phyloP scores from a whole-genome alignment of 1,140 invertebrate genomes.

The Scylla paramamosain region DNA sequence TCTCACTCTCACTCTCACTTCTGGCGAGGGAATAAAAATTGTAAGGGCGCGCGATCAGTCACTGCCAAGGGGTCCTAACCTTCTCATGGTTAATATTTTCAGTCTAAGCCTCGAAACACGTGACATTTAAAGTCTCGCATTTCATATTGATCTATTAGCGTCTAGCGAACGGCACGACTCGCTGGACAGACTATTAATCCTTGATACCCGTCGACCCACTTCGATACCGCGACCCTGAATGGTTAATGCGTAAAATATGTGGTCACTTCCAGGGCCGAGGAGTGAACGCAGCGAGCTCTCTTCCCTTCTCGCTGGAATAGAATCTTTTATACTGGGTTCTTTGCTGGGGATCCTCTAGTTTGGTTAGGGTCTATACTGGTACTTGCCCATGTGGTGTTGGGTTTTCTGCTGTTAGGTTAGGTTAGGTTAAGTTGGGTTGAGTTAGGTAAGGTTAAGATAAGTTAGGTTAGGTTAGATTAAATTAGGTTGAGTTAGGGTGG shows the following conservation, averaged over 20 bases:
- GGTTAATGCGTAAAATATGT: constrained; percentile 32
- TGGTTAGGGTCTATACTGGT: no score
- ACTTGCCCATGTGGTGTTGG: no score
- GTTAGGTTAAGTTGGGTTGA: no score
- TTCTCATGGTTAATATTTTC: constrained; percentile 52
- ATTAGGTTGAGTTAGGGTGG: no score
- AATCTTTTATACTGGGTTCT: no score
- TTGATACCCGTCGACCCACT: not conserved
- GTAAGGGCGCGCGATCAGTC: constrained; percentile 39
- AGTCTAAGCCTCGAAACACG: not conserved
- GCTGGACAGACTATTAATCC: not conserved
- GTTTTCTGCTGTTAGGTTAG: no score
- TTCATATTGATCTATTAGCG: constrained; percentile 56
- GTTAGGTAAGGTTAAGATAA: no score
- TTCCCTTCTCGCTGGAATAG: no score
- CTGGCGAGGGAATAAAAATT: not conserved
- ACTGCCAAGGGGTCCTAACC: constrained; percentile 23
- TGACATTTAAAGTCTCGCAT: constrained; percentile 35
- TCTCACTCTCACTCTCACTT: not conserved
- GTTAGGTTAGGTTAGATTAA: no score
- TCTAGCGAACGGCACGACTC: not conserved
- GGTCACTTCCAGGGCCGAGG: not conserved
- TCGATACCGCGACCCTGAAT: constrained; percentile 22
- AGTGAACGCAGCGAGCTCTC: no score
- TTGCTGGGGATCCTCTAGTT: no score